Percentiles rank a stretch among this genome's conserved stretches.
phyloP scores from a whole-genome alignment of 1,140 invertebrate genomes.

The Cydia strobilella region DNA sequence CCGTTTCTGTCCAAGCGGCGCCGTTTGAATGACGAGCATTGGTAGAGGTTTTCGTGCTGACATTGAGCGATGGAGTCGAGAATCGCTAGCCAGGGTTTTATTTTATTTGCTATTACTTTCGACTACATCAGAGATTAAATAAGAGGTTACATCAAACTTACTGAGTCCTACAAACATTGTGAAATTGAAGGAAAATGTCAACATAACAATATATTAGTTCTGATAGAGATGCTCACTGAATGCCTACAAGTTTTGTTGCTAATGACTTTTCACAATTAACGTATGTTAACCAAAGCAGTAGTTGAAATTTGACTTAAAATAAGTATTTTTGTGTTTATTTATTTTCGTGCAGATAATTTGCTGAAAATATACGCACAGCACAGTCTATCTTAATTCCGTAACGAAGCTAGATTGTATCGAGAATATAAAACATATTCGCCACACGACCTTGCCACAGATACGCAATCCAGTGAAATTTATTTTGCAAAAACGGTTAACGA shows the following conservation, averaged over 20 bases:
- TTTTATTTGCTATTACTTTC: not conserved
- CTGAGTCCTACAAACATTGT: not conserved
- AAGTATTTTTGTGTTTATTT: not conserved
- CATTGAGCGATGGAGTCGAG: conserved; percentile 60
- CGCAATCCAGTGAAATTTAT: conserved; percentile 29
- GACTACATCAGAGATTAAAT: not conserved
- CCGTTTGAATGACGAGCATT: conserved; percentile 47
- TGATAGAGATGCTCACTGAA: too few relatives aligned
- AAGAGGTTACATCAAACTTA: not conserved
- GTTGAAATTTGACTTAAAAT: too few relatives aligned
- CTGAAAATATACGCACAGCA: not conserved
- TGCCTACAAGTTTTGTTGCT: too few relatives aligned
- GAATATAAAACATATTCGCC: conserved; percentile 9
- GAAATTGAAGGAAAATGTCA: too few relatives aligned
- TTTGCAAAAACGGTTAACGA: conserved; percentile 29
- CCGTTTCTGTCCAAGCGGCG: conserved; percentile 54
- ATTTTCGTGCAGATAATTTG: not conserved
- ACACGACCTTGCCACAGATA: conserved; percentile 30
- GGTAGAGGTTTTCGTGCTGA: conserved; percentile 47
- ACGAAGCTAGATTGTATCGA: not conserved
- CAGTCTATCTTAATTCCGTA: not conserved
- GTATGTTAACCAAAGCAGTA: too few relatives aligned
- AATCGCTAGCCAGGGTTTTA: conserved; percentile 46
- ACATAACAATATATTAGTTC: too few relatives aligned
- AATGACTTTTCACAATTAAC: too few relatives aligned